Percentiles rank a stretch among this genome's conserved stretches.
phyloP scores from a whole-genome alignment of 37 sponge, comb jelly and placozoan genomes.

The Beroe forskalii region DNA sequence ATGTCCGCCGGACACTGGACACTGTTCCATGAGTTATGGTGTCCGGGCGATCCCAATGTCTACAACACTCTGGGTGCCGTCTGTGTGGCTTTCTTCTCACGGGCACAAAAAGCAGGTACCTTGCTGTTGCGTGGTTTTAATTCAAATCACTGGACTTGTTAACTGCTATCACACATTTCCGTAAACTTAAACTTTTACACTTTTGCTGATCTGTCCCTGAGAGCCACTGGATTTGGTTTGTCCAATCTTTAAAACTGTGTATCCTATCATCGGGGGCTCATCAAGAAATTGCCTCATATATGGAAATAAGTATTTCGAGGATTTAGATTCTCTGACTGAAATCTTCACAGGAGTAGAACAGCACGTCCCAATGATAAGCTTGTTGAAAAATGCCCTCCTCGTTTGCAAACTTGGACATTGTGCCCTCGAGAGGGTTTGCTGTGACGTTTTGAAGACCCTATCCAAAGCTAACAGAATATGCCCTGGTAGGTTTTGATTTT shows the following conservation, averaged over 20 bases:
- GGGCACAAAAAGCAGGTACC: background rate
- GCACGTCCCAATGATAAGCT: background rate
- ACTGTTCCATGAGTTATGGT: background rate
- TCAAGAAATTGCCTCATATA: no score
- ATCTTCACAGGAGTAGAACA: background rate
- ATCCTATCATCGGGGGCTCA: no score
- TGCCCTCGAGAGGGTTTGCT: constrained; percentile 14
- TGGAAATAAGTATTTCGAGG: no score
- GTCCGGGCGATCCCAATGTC: background rate
- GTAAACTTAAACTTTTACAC: no score
- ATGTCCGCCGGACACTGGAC: background rate
- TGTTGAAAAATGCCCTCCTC: background rate
- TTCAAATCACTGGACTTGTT: no score
- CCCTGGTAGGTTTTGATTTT: background rate
- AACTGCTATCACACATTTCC: no score
- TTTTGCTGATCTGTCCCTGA: no score
- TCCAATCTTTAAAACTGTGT: no score
- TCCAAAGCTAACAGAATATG: background rate
- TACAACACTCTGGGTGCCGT: background rate
- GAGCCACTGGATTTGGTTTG: no score
- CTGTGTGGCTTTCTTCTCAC: background rate
- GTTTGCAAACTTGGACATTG: background rate
- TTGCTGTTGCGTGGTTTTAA: no score
- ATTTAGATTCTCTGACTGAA: no score
- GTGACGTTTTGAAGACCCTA: background rate